These are phyloP conservation scores for Aradophagus sp. DNA, from an alignment of 1,140 invertebrate genomes.

Conservation along the genomic window DNA sequence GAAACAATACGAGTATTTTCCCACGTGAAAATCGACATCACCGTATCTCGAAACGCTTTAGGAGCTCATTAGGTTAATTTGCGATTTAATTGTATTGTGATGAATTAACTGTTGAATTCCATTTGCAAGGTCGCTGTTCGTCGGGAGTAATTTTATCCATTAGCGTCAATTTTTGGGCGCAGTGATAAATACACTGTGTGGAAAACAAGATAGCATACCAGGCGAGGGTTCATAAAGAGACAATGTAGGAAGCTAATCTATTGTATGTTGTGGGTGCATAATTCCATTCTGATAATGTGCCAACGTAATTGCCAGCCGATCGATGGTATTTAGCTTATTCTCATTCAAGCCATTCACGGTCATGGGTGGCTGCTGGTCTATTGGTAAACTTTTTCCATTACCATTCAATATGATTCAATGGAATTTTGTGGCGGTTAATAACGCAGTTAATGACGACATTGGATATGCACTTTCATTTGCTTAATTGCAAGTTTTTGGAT, in stretches of 20 bases:
- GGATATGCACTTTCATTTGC: too few species aligned
- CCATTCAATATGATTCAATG: not conserved
- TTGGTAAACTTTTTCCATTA: too few species aligned
- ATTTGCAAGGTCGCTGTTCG: constrained; percentile 4
- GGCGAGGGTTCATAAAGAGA: constrained; percentile 25
- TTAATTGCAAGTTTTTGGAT: too few species aligned
- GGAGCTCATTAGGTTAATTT: constrained; percentile 8
- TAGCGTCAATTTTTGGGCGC: constrained; percentile 13
- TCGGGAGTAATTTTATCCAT: constrained; percentile 18
- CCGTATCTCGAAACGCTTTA: constrained; percentile 1
- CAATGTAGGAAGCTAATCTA: constrained; percentile 34
- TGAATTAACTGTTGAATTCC: constrained; percentile 12
- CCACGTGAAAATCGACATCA: too few species aligned
- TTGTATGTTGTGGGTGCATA: constrained; percentile 34
- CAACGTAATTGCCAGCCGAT: constrained; percentile 18
- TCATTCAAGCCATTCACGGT: constrained; percentile 7
- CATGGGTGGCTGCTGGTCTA: constrained; percentile 2
- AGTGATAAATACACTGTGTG: constrained; percentile 15
- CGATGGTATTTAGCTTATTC: constrained; percentile 40
- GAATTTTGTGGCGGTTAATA: too few species aligned
- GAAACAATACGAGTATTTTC: too few species aligned
- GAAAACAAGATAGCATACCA: constrained; percentile 20
- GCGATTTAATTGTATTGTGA: constrained; percentile 5
- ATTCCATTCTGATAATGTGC: constrained; percentile 37
- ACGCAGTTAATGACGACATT: too few species aligned